Percentiles rank a stretch among this genome's conserved stretches.
These are phyloP conservation scores for Atta texana DNA, from an alignment of 1,140 invertebrate species.

Conservation along the genomic window DNA sequence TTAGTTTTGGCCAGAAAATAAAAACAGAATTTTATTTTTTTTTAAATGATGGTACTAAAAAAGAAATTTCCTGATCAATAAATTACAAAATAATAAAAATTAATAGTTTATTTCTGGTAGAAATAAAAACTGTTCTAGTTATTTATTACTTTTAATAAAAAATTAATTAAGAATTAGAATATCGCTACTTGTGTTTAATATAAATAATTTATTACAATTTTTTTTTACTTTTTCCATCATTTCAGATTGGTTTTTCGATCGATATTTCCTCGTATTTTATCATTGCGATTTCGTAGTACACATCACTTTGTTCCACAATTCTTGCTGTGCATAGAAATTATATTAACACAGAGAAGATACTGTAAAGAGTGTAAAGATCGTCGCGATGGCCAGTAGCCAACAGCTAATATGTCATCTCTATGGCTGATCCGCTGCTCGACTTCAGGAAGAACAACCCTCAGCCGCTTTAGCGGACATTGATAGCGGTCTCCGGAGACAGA, in stretches of 20 bases:
- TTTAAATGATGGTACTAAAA: background rate
- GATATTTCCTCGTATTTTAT: background rate
- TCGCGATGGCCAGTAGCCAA: slow-evolving; percentile 22
- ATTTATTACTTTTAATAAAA: background rate
- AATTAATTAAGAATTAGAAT: background rate
- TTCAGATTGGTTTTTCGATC: background rate
- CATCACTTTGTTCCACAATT: background rate
- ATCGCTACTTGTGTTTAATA: background rate
- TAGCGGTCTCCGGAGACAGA: slow-evolving; percentile 28
- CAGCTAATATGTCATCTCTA: slow-evolving; percentile 74
- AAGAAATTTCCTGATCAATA: background rate
- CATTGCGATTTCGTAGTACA: background rate
- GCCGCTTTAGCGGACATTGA: slow-evolving; percentile 28
- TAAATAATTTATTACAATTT: background rate
- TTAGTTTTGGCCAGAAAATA: background rate
- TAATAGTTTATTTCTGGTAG: background rate
- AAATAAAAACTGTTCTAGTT: too few relatives aligned
- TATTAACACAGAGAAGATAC: background rate
- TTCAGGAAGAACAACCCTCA: slow-evolving; percentile 50
- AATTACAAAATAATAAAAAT: background rate
- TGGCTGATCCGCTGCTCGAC: slow-evolving; percentile 15
- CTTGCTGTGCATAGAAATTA: background rate
- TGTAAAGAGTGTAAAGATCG: slow-evolving; percentile 7
- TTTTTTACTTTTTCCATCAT: background rate
- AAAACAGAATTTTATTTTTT: background rate